These are phyloP conservation scores for Lissonota sp. DNA, from an alignment of 2,888 invertebrate genomes.

Conservation along the genomic window DNA sequence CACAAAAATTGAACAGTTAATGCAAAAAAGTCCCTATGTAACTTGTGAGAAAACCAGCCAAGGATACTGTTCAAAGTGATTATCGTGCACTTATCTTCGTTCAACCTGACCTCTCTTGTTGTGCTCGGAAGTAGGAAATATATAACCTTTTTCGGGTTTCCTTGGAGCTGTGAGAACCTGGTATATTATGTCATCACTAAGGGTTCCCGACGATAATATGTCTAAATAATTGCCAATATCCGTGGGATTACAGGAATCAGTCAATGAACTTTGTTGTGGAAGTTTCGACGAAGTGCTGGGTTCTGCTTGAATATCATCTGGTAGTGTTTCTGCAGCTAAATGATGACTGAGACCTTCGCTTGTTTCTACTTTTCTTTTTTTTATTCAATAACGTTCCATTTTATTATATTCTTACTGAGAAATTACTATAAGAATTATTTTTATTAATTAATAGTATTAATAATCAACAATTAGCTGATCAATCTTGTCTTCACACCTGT, in stretches of 20 bases:
- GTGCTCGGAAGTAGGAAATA: conserved; percentile 53
- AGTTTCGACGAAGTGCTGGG: background rate
- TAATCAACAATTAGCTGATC: background rate
- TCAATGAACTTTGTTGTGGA: conserved; percentile 6
- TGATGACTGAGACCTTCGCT: background rate
- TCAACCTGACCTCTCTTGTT: conserved; percentile 42
- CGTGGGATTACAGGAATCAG: conserved; percentile 11
- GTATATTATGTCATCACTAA: conserved; percentile 11
- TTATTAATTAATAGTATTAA: background rate
- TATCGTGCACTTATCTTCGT: conserved; percentile 62
- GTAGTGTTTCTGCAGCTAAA: background rate
- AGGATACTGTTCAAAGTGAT: conserved; percentile 64
- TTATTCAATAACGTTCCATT: background rate
- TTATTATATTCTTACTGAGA: background rate
- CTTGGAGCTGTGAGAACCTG: conserved; percentile 27
- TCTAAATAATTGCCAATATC: conserved; percentile 2
- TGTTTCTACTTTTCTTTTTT: background rate
- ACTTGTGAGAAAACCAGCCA: conserved; percentile 66
- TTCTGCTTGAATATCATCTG: background rate
- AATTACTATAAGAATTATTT: background rate
- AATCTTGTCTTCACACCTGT: background rate
- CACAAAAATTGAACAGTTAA: conserved; percentile 59
- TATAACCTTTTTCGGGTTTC: conserved; percentile 51
- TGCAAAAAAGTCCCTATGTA: conserved; percentile 63
- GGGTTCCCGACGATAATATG: background rate